phyloP scores from a whole-genome alignment of 1,140 invertebrate genomes.

The Diachasmimorpha longicaudata region DNA sequence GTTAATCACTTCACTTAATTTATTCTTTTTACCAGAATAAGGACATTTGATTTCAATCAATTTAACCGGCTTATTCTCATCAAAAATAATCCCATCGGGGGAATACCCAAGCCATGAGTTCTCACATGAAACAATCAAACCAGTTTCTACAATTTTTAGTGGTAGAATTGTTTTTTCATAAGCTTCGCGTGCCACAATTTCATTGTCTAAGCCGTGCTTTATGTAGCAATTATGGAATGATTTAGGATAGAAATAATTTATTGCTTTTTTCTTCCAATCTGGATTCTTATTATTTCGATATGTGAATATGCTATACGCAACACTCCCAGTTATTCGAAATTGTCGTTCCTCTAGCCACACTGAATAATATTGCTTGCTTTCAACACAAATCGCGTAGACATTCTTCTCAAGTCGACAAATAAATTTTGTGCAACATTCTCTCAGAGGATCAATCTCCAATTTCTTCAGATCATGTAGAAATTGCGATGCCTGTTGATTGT shows the following conservation, averaged over 20 bases:
- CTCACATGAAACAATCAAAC: conserved; percentile 7
- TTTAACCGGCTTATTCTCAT: conserved; percentile 11
- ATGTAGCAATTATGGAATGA: background rate
- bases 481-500: background rate
- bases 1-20: conserved; percentile 1
- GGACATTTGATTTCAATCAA: conserved; percentile 36
- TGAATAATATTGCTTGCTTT: background rate
- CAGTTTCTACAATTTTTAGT: background rate
- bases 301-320: conserved; percentile 7
- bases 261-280: conserved; percentile 24
- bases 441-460: background rate
- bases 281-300: conserved; percentile 21
- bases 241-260: conserved; percentile 20
- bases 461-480: background rate
- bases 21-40: conserved; percentile 27
- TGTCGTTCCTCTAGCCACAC: background rate
- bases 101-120: conserved; percentile 27
- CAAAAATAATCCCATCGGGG: conserved; percentile 29
- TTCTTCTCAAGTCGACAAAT: background rate
- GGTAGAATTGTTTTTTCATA: conserved; percentile 1
- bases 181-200: background rate
- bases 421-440: background rate
- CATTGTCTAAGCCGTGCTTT: conserved; percentile 19
- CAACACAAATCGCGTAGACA: background rate
- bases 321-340: conserved; percentile 13